Evolutionary conservation across 2,888 invertebrate species (phyloP).

Genomic region (Halocaridina rubra): DNA sequence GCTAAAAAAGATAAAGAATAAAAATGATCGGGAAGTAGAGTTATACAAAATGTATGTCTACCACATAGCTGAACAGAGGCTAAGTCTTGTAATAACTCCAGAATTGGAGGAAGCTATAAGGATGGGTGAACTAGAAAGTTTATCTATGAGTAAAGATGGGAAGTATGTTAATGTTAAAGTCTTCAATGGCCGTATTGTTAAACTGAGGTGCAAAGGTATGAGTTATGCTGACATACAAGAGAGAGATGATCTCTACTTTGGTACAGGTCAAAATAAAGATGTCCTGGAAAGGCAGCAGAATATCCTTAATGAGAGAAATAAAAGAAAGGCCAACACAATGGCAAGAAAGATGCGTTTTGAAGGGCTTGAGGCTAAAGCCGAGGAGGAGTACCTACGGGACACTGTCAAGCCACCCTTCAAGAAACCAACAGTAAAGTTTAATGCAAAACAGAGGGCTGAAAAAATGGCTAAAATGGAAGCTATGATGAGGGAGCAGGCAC

Average conservation of each 20-base stretch:
- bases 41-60: constrained; percentile 47
- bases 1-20: constrained; percentile 51
- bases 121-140: constrained; percentile 56
- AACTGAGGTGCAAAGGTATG: constrained; percentile 40
- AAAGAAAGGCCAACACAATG: constrained; percentile 54
- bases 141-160: constrained; percentile 60
- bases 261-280: constrained; percentile 58
- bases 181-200: constrained; percentile 57
- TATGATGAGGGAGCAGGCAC: constrained; percentile 49
- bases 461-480: constrained; percentile 57
- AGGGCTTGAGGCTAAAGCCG: constrained; percentile 52
- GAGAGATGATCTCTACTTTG: constrained; percentile 49
- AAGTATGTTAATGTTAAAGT: constrained; percentile 55
- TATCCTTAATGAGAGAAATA: constrained; percentile 48
- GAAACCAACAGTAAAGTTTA: constrained; percentile 58
- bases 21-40: constrained; percentile 39
- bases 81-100: constrained; percentile 48
- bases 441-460: constrained; percentile 56
- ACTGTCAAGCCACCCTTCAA: constrained; percentile 45
- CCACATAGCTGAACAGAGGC: constrained; percentile 46
- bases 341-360: constrained; percentile 57
- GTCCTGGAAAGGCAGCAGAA: constrained; percentile 58
- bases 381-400: constrained; percentile 48
- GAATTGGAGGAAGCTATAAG: constrained; percentile 63
- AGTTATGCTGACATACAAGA: constrained; percentile 28